phyloP scores from a whole-genome alignment of 2,888 invertebrate genomes.

The Mythimna loreyi region DNA sequence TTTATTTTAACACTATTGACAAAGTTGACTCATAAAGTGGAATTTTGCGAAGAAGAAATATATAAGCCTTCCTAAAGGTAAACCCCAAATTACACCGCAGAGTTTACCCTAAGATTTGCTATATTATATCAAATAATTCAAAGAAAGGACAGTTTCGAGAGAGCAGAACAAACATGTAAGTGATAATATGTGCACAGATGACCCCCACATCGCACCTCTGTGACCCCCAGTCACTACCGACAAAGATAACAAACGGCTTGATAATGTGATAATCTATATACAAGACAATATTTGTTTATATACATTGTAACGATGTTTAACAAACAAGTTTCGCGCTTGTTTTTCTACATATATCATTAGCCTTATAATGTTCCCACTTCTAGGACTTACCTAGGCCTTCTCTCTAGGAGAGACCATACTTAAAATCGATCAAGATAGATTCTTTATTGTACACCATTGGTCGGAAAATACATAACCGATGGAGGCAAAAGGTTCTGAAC shows the following conservation, averaged over 20 bases:
- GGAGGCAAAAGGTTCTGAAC: too few relatives aligned
- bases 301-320: constrained; percentile 10
- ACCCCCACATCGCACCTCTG: constrained; percentile 23
- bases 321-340: background rate
- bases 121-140: background rate
- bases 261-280: constrained; percentile 33
- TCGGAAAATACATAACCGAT: too few relatives aligned
- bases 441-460: too few relatives aligned
- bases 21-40: background rate
- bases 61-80: background rate
- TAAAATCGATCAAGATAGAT: too few relatives aligned
- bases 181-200: constrained; percentile 39
- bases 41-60: constrained; percentile 8
- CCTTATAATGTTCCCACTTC: too few relatives aligned
- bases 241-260: constrained; percentile 40
- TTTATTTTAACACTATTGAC: background rate
- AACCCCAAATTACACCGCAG: background rate
- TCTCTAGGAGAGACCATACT: too few relatives aligned
- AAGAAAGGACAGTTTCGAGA: constrained; percentile 7
- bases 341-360: too few relatives aligned
- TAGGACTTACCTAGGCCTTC: too few relatives aligned
- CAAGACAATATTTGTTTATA: constrained; percentile 11
- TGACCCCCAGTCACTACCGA: constrained; percentile 37
- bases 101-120: background rate
- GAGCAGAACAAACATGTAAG: constrained; percentile 21